Evolutionary conservation across 2,888 invertebrate species (phyloP).

Genomic region (Paralinhomoeus sp.): DNA sequence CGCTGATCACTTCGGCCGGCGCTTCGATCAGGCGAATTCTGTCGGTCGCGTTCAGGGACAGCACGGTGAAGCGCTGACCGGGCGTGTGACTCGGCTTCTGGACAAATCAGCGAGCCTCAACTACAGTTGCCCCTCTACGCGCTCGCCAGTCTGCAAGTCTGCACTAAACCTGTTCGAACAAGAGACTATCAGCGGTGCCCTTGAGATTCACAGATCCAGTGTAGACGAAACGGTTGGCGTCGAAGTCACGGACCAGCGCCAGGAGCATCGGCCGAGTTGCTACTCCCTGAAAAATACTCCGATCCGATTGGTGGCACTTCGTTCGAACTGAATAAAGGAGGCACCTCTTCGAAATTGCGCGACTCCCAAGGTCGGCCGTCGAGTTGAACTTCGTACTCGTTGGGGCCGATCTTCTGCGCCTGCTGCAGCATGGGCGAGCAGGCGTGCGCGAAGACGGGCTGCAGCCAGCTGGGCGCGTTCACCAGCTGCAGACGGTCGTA

Average conservation of each 20-base stretch:
- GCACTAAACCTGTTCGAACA: constrained; percentile 5
- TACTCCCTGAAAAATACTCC: constrained; percentile 2
- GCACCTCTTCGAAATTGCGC: neutral
- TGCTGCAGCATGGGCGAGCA: neutral
- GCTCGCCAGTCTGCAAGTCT: too few relatives aligned
- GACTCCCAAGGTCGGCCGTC: constrained; percentile 2
- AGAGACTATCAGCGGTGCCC: constrained; percentile 7
- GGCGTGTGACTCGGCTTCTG: too few relatives aligned
- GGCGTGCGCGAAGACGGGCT: neutral
- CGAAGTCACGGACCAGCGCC: constrained; percentile 4
- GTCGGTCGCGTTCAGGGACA: constrained; percentile 6
- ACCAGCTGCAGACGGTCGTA: constrained; percentile 5
- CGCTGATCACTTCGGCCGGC: neutral
- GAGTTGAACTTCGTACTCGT: constrained; percentile 3
- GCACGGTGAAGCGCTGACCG: constrained; percentile 1
- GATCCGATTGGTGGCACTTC: too few relatives aligned
- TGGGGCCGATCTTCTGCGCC: neutral
- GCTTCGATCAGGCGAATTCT: constrained; percentile 4
- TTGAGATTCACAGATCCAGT: constrained; percentile 5
- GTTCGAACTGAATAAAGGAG: too few relatives aligned
- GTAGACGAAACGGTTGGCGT: neutral
- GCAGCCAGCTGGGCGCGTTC: constrained; percentile 1
- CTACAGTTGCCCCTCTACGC: too few relatives aligned
- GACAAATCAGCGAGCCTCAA: too few relatives aligned
- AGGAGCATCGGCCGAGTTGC: constrained; percentile 3